phyloP scores from a whole-genome alignment of 2,888 invertebrate genomes.

The Cremastinae sp. region DNA sequence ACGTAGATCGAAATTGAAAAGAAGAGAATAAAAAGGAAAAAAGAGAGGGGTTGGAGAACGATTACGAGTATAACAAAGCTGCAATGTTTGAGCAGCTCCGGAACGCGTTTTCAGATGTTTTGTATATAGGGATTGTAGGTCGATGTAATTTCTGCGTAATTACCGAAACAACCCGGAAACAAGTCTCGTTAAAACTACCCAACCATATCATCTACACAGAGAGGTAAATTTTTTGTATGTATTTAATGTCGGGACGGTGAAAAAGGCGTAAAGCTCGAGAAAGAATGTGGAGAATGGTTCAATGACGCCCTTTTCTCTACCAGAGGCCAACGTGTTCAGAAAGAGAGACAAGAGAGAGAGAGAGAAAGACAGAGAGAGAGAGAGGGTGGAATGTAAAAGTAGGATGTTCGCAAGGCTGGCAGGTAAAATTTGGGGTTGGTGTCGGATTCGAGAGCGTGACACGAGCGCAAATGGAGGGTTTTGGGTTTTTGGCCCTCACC shows the following conservation, averaged over 20 bases:
- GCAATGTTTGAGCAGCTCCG: slow-evolving; percentile 17
- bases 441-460: slow-evolving; percentile 37
- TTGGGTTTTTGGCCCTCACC: slow-evolving; percentile 39
- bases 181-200: slow-evolving; percentile 77
- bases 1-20: no score
- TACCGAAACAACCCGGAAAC: slow-evolving; percentile 76
- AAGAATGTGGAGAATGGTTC: background rate
- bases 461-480: slow-evolving; percentile 41
- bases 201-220: slow-evolving; percentile 28
- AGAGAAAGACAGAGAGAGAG: slow-evolving; percentile 14
- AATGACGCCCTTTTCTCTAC: background rate
- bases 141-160: slow-evolving; percentile 77
- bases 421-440: slow-evolving; percentile 38
- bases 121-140: slow-evolving; percentile 54
- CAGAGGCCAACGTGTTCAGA: slow-evolving; percentile 2
- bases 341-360: slow-evolving; percentile 16
- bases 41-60: slow-evolving; percentile 3
- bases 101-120: slow-evolving; percentile 18
- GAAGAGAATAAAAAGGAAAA: no score
- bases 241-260: background rate
- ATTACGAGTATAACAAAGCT: background rate
- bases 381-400: slow-evolving; percentile 21
- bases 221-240: slow-evolving; percentile 12
- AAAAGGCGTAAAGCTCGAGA: background rate
- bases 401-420: slow-evolving; percentile 44